These are phyloP conservation scores for Acrobeloides nanus DNA, from an alignment of 2,888 invertebrate genomes.

Conservation along the genomic window DNA sequence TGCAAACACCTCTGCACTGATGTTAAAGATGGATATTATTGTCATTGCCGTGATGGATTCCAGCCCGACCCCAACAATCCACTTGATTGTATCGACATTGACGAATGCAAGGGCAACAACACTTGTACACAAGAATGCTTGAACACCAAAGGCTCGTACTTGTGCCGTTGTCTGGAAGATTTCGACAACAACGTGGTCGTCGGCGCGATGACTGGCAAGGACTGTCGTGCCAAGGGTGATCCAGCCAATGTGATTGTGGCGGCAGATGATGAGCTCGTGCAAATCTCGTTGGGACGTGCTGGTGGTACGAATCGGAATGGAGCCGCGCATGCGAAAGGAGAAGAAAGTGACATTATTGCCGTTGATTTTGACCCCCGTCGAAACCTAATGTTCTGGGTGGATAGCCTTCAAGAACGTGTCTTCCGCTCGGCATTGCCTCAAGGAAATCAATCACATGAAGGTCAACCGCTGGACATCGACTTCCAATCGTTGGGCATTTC, in stretches of 20 bases:
- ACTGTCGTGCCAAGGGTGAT: conserved; percentile 51
- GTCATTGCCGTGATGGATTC: conserved; percentile 88
- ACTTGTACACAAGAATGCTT: conserved; percentile 86
- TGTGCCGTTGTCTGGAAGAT: conserved; percentile 70
- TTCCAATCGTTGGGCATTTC: conserved; percentile 42
- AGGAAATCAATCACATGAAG: conserved; percentile 51
- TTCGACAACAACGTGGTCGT: conserved; percentile 52
- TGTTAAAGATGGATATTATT: conserved; percentile 69
- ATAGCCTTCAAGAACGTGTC: conserved; percentile 63
- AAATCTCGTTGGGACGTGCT: conserved; percentile 35
- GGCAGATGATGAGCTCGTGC: conserved; percentile 42
- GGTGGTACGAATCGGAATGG: conserved; percentile 44
- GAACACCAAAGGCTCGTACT: conserved; percentile 81
- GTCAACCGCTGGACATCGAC: conserved; percentile 46
- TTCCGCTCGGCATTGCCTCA: conserved; percentile 39
- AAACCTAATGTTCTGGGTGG: conserved; percentile 90
- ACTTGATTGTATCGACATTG: conserved; percentile 55
- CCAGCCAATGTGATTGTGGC: conserved; percentile 41
- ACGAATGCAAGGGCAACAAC: conserved; percentile 61
- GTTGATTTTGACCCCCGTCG: conserved; percentile 63
- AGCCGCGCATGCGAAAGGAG: conserved; percentile 54
- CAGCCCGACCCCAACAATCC: conserved; percentile 58
- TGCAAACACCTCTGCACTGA: conserved; percentile 85
- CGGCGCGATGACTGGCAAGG: conserved; percentile 52
- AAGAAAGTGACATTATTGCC: conserved; percentile 81